These are phyloP conservation scores for Cryptus armator DNA, from an alignment of 2,888 invertebrate genomes.

Conservation along the genomic window DNA sequence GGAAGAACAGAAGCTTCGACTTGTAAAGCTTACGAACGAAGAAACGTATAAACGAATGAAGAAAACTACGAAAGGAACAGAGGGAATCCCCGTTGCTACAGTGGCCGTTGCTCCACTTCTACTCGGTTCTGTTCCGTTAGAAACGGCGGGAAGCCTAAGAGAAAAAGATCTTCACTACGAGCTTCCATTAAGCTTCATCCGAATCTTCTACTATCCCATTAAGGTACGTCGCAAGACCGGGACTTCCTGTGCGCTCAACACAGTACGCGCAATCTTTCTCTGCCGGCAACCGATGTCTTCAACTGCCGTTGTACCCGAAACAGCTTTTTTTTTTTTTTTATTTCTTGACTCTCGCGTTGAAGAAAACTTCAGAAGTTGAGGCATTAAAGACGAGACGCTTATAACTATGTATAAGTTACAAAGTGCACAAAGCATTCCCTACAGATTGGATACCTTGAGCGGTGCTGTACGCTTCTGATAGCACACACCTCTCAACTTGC, in stretches of 20 bases:
- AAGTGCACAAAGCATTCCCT: neutral
- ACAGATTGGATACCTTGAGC: neutral
- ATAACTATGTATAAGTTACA: neutral
- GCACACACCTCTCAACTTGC: neutral
- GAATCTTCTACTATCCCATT: constrained; percentile 71
- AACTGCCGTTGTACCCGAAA: constrained; percentile 40
- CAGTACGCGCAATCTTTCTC: constrained; percentile 36
- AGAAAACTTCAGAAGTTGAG: constrained; percentile 23
- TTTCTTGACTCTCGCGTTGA: neutral
- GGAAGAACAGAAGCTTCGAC: constrained; percentile 56
- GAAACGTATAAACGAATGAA: constrained; percentile 30
- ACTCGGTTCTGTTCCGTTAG: constrained; percentile 42
- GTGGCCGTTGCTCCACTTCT: constrained; percentile 55
- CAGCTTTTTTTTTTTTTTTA: constrained; percentile 7
- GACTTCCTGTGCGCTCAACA: constrained; percentile 53
- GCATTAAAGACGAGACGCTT: constrained; percentile 8
- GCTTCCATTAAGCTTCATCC: constrained; percentile 72
- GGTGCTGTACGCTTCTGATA: neutral
- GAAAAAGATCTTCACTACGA: constrained; percentile 67
- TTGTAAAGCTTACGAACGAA: constrained; percentile 49
- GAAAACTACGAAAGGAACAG: constrained; percentile 19
- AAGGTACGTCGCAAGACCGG: constrained; percentile 56
- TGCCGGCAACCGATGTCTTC: constrained; percentile 46
- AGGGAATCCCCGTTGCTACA: neutral
- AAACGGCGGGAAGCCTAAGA: constrained; percentile 37